Base-by-base conservation (phyloP, 2,113 vertebrate genomes). In the Steatornis caripensis region DNA sequence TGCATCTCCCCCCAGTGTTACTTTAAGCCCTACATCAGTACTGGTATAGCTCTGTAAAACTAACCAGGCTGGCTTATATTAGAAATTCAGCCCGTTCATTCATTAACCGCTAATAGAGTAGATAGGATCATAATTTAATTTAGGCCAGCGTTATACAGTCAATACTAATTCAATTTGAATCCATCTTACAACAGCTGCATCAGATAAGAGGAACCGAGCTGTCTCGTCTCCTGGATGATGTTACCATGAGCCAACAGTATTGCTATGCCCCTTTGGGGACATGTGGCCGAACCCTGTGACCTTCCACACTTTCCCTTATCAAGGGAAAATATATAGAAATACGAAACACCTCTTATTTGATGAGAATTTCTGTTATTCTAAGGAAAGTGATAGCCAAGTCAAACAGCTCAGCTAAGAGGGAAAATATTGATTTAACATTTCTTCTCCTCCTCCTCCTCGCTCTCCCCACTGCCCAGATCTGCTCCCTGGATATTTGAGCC, bases 91-190 rank as follows among this genome's bases (percentile, higher is more conserved):
- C 82, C 89, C 48, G 0, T 91, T 95, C 87, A 39, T 95, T 97
- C 95, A 95, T 96, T 96, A 96, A 84, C 95, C 3, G 0, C 95
- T 96, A 94, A 96, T 93, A 93, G 95, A 94, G 90, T 87, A 96
- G 96, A 96, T 96, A 89, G 95, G 95, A 95, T 94, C 96, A 88
- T 96, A 97, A 96, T 97, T 96, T 87, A 96, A 97, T 97, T 95
- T 93, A 95, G 84, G 79, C 79, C 93, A 57, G 93, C 91, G 91
- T 96, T 96, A 84, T 90, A 86, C 86, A 95, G 96, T 96, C 93
- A 87, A 87, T 95, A 92, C 62, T 95, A 95, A 96, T 96, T 95
- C 91, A 94, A 39, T 97, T 90, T 95, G 94, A 95, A 95, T 95
- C 96, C 91, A 66, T 95, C 91, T 92, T 94, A 83, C 69, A 93